Base-by-base conservation (phyloP, 2,888 invertebrate species). In the Zygaena filipendulae region DNA sequence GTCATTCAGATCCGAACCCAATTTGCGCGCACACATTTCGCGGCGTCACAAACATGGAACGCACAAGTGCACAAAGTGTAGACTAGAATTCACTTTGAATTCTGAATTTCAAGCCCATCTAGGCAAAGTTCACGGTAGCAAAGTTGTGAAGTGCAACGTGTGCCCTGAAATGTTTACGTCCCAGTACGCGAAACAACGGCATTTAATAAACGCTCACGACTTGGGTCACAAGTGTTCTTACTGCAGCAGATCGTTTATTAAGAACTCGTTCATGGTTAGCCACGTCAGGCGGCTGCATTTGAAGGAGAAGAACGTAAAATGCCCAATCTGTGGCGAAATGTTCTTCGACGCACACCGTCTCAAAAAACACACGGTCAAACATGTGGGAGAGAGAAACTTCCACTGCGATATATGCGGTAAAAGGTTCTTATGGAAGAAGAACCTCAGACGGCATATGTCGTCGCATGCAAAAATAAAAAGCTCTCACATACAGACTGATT, bases 391-490 rank as follows among this genome's bases (percentile, higher is more conserved):
- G 10, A 66, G 72, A 3, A 71, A 71, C 13, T 82, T 80, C 32
- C 72, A 83, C 27, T 85, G 85, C 33, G 82, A 84, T 33, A 54
- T 82, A 9, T 85, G 85, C 35, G 77, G 80, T 0, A 82, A 81
- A 40, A 82, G 75, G 49, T 80, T 84, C 36, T 59, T 81, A 1
- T 82, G 83, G 49, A 82, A 82, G 45, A 84, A 82, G 29, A 82
- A 84, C 38, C 52, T 86, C 13, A 74, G 72, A 14, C 79, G 75
- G 0, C 86, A 86, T 43, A 69, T 82, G 42, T 61, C 52, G 2
- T 59, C 60, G 1, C 68, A 68, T 35, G n/a, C n/a, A n/a, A n/a
- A n/a, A n/a, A 46, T 47, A 14, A 59, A 57, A 35, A 38, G 39
- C 33, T 25, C 35, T 8, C 38, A 23, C 11, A 34, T 27, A n/a